phyloP scores from a whole-genome alignment of 2,797 vertebrate genomes.

The Gallirallus australis region DNA sequence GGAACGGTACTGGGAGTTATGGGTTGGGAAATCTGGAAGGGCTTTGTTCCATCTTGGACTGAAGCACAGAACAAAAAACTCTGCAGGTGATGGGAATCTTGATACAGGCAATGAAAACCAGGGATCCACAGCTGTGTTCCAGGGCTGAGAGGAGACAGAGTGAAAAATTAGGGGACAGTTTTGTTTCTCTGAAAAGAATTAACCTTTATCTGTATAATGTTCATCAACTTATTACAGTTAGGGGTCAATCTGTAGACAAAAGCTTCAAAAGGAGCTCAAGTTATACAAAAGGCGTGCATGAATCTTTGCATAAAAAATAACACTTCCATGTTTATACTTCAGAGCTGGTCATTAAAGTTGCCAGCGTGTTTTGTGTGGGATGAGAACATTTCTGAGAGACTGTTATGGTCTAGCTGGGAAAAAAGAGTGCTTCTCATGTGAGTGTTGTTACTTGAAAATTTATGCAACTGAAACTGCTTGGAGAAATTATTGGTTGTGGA shows the following conservation, averaged over 20 bases:
- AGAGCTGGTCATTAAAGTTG: not conserved
- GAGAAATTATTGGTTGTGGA: not conserved
- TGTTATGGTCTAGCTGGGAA: not conserved
- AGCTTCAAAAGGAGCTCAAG: not conserved
- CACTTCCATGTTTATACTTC: not conserved
- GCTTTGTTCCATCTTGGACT: not conserved
- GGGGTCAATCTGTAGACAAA: not conserved
- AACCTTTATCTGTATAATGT: too few species aligned
- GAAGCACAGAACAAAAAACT: not conserved
- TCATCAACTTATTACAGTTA: not conserved
- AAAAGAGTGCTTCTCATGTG: not conserved
- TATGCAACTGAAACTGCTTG: not conserved
- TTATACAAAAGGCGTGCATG: not conserved
- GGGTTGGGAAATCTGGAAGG: not conserved
- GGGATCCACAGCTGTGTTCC: not conserved
- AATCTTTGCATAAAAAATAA: slow-evolving; percentile 2
- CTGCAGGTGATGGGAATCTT: not conserved
- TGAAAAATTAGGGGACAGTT: not conserved
- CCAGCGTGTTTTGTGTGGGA: not conserved
- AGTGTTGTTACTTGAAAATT: not conserved
- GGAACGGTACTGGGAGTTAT: not conserved
- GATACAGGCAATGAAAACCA: not conserved
- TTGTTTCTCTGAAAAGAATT: not conserved
- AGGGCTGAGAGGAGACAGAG: not conserved
- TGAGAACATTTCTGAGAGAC: not conserved